Evolutionary conservation across 1,140 invertebrate species (phyloP), one percentile per base, ranked within the genome.

Genomic region (Maconellicoccus hirsutus): DNA sequence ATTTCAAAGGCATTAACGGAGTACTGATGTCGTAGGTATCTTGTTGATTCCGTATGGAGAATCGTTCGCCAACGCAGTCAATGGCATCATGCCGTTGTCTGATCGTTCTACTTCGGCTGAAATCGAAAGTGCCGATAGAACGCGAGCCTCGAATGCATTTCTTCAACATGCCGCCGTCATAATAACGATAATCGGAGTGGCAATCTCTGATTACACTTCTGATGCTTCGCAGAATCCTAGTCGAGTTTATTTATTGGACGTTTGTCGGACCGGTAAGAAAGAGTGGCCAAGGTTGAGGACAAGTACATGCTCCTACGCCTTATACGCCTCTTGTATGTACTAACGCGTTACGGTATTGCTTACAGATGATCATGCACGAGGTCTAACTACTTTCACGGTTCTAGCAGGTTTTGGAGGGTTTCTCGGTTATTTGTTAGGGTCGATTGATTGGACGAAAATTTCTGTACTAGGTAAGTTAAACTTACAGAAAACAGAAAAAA

Each of bases 361-460:
- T 59, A 78, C 78, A 87, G 93, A 94, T 81, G 94, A 98, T 78
- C 94, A 98, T 77, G 90, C 93, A 0, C 86, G 86, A 75, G 95
- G 96, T 0, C 80, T 98, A 1, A 96, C 93, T 73, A 96, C 93
- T 1, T 98, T 98, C 76, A 97, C 94, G 0, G 87, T 97, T 72
- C 96, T 98, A 93, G 94, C 95, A 0, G 96, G 95, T 0, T 79
- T 97, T 0, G 96, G 96, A 7, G 95, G 96, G 12, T 92, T 92
- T 75, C 85, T 97, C 78, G 96, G 95, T 0, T 98, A 98, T 78
- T 87, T 89, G 2, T 84, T 98, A 75, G 94, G 94, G 14, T 94
- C 91, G 0, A 90, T 97, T 23, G 90, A 97, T 78, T 98, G 95
- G 95, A 91, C 95, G 77, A 85, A 84, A 14, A 66, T 66, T 6